Conservation (phyloP, 2,113 vertebrate genomes). For the Melanotaenia duboulayi region DNA sequence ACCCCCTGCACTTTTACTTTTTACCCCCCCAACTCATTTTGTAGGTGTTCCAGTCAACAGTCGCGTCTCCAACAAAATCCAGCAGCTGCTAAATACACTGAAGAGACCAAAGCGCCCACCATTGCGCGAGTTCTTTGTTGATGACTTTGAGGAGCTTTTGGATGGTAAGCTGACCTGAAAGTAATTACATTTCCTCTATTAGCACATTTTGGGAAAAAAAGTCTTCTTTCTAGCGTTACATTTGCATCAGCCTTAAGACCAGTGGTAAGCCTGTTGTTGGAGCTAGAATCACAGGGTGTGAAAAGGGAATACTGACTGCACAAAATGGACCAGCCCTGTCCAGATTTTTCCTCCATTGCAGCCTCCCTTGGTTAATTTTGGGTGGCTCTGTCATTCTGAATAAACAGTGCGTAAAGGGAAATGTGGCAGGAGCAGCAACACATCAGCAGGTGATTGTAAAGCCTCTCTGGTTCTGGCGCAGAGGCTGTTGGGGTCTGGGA, state of each 20-base stretch:
- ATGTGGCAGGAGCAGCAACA: conserved; percentile 42
- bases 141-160: conserved; percentile 94
- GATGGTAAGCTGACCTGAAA: conserved; percentile 85
- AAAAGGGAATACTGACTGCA: conserved; percentile 21
- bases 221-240: background rate
- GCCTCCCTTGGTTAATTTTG: conserved; percentile 50
- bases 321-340: conserved; percentile 40
- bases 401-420: conserved; percentile 62
- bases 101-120: conserved; percentile 96
- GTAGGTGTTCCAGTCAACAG: conserved; percentile 95
- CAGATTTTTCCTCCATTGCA: conserved; percentile 67
- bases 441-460: conserved; percentile 61
- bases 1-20: conserved; percentile 30
- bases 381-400: conserved; percentile 68
- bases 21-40: conserved; percentile 50
- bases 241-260: background rate
- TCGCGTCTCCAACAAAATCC: conserved; percentile 97
- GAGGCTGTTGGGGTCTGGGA: conserved; percentile 27
- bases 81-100: conserved; percentile 96
- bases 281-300: conserved; percentile 53
- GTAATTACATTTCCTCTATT: conserved; percentile 22
- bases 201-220: conserved; percentile 5
- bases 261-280: conserved; percentile 7
- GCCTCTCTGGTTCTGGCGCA: conserved; percentile 27
- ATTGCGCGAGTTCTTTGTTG: conserved; percentile 94